Evolutionary conservation across 2,797 vertebrate genomes (phyloP).

Genomic region (Sciaenops ocellatus): DNA sequence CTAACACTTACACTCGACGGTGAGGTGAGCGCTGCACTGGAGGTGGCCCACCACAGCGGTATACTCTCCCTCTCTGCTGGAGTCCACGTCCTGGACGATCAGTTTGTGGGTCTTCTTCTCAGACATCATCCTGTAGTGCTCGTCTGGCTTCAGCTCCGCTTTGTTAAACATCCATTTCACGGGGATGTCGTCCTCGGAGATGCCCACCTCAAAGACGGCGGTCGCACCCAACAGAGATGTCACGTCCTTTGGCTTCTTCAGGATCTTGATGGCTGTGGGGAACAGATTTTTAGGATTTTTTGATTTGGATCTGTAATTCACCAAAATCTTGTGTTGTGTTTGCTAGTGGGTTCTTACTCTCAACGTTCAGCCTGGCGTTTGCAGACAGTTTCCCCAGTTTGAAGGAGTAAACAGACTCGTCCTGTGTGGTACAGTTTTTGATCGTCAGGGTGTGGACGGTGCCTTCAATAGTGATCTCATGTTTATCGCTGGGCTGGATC

Average conservation of each 20-base stretch:
- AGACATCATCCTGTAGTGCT: constrained; percentile 89
- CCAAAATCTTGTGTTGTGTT: too few species aligned
- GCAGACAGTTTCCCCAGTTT: constrained; percentile 96
- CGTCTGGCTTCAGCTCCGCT: constrained; percentile 88
- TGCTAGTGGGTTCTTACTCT: constrained; percentile 87
- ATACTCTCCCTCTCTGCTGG: constrained; percentile 91
- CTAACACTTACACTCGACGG: constrained; percentile 89
- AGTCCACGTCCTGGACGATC: constrained; percentile 89
- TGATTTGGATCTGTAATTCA: not conserved
- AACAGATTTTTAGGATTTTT: not conserved
- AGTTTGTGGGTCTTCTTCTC: constrained; percentile 97
- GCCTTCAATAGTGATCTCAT: constrained; percentile 89
- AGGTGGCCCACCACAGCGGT: constrained; percentile 92
- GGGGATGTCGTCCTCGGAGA: constrained; percentile 95
- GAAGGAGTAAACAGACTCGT: constrained; percentile 97
- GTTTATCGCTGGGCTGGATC: constrained; percentile 90
- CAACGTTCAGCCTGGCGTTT: constrained; percentile 95
- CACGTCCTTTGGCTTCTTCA: constrained; percentile 97
- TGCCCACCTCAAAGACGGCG: constrained; percentile 92
- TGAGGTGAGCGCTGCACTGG: constrained; percentile 91
- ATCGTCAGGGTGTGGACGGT: constrained; percentile 90
- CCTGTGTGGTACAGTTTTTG: constrained; percentile 89
- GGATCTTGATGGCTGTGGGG: constrained; percentile 93
- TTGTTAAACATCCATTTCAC: constrained; percentile 96
- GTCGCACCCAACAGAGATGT: constrained; percentile 92